Evolutionary conservation across 1,140 invertebrate genomes (phyloP).

Genomic region (Drosophila nebulosa): DNA sequence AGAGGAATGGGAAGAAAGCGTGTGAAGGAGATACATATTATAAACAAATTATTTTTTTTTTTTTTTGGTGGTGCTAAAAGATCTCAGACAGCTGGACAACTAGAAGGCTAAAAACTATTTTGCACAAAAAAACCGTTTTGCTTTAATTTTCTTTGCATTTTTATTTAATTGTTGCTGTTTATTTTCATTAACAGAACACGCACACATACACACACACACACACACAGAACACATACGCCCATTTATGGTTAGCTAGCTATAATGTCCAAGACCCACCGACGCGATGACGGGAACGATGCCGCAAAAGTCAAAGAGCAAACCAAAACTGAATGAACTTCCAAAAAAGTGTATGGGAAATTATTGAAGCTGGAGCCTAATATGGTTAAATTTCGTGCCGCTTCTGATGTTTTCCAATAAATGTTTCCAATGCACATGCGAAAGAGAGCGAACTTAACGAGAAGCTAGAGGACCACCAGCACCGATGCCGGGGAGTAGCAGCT

Average conservation of each 20-base stretch:
- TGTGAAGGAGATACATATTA: slow-evolving; percentile 20
- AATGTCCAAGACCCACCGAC: not conserved
- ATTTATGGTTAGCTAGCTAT: slow-evolving; percentile 25
- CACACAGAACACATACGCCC: not conserved
- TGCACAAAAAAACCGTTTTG: slow-evolving; percentile 11
- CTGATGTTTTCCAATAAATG: slow-evolving; percentile 5
- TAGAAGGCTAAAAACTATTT: slow-evolving; percentile 40
- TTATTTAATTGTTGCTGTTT: slow-evolving; percentile 26
- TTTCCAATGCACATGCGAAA: slow-evolving; percentile 33
- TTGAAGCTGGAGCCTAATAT: slow-evolving; percentile 46
- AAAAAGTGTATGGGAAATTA: slow-evolving; percentile 42
- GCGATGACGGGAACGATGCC: slow-evolving; percentile 4
- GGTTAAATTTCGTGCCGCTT: not conserved
- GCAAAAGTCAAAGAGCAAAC: slow-evolving; percentile 43
- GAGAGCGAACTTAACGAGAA: slow-evolving; percentile 2
- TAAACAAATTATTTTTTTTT: slow-evolving; percentile 52
- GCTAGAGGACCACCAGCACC: not conserved
- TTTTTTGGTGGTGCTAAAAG: slow-evolving; percentile 53
- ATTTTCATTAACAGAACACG: slow-evolving; percentile 25
- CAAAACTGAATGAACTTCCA: slow-evolving; percentile 78
- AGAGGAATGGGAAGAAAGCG: not conserved
- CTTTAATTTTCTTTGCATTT: slow-evolving; percentile 40
- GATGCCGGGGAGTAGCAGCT: not conserved
- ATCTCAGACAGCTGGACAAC: slow-evolving; percentile 59
- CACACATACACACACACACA: not conserved